phyloP scores from a whole-genome alignment of 2,113 vertebrate genomes.

The Fulmarus glacialis region DNA sequence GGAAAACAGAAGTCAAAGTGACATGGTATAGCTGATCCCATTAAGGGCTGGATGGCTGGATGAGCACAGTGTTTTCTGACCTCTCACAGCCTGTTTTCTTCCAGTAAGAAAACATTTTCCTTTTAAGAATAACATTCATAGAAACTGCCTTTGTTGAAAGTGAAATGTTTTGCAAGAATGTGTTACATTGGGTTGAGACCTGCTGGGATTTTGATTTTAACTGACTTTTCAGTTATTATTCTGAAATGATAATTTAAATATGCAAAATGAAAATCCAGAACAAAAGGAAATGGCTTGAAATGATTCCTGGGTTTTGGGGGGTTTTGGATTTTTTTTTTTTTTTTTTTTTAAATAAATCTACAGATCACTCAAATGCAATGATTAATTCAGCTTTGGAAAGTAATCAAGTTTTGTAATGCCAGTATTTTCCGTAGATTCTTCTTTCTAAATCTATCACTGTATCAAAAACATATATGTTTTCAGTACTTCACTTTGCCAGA shows the following conservation, averaged over 20 bases:
- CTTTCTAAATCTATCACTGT: background rate
- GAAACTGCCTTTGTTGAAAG: background rate
- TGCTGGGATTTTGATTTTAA: background rate
- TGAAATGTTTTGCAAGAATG: background rate
- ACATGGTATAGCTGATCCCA: background rate
- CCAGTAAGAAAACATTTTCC: background rate
- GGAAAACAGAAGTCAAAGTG: background rate
- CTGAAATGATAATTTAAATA: background rate
- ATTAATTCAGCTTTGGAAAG: background rate
- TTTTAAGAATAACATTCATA: background rate
- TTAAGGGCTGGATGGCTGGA: background rate
- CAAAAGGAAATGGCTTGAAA: background rate
- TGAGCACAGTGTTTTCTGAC: background rate
- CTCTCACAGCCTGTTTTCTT: background rate
- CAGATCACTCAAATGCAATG: background rate
- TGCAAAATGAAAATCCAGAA: background rate
- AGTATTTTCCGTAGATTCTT: background rate
- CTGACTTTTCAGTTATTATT: background rate
- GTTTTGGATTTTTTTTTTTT: accelerated
- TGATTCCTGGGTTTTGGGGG: accelerated
- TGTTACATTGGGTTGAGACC: background rate
- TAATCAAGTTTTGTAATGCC: accelerated
- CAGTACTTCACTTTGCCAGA: background rate
- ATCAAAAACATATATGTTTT: background rate
- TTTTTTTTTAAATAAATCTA: background rate